Percentiles rank a stretch among this genome's conserved stretches.
Evolutionary conservation across 2,113 vertebrate genomes (phyloP).

Genomic region (Agapornis roseicollis): DNA sequence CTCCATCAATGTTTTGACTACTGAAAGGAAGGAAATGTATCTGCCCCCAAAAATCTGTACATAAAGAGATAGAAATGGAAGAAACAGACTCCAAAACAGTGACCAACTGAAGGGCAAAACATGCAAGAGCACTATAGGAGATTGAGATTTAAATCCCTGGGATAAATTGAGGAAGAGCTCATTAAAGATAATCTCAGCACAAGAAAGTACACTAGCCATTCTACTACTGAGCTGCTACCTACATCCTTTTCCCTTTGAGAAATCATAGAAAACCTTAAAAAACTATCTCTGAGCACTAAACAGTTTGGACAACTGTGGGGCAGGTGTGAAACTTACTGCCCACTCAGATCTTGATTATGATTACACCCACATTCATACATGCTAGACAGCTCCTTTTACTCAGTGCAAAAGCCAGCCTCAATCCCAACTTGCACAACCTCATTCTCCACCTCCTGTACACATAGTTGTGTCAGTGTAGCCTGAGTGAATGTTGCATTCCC

Average conservation of each 20-base stretch:
- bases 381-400: not conserved
- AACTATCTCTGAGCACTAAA: not conserved
- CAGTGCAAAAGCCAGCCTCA: not conserved
- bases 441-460: not conserved
- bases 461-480: accelerated
- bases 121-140: not conserved
- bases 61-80: not conserved
- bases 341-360: not conserved
- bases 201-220: not conserved
- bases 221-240: not conserved
- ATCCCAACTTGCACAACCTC: not conserved
- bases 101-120: not conserved
- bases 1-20: not conserved
- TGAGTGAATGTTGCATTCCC: accelerated
- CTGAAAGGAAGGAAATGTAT: not conserved
- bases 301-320: not conserved
- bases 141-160: not conserved
- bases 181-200: not conserved
- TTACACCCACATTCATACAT: accelerated
- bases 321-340: not conserved
- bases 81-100: not conserved
- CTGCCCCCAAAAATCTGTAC: accelerated
- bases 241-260: not conserved
- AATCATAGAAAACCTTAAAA: not conserved
- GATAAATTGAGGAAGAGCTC: not conserved